Evolutionary conservation across 2,113 vertebrate genomes (phyloP).

Genomic region (Probosciger aterrimus): DNA sequence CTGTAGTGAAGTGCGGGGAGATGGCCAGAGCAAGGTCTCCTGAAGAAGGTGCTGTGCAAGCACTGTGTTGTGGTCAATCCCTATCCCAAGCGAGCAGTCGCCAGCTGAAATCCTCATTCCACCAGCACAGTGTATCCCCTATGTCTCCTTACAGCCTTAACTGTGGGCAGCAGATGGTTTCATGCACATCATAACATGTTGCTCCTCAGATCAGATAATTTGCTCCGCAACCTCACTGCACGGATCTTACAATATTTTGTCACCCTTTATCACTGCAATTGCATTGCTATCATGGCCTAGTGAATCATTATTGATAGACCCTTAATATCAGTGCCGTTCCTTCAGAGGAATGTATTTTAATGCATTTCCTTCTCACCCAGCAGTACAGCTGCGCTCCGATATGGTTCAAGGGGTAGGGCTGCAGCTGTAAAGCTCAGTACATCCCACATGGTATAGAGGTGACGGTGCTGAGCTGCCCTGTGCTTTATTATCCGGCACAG

Average conservation of each 20-base stretch:
- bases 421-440: background rate
- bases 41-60: background rate
- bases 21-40: background rate
- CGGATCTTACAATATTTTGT: conserved; percentile 38
- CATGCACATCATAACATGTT: background rate
- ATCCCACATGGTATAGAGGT: background rate
- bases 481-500: background rate
- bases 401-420: background rate
- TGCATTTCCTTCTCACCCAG: background rate
- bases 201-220: conserved; percentile 16
- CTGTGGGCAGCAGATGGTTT: conserved; percentile 10
- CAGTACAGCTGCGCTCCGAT: background rate
- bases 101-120: background rate
- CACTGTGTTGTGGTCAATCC: background rate
- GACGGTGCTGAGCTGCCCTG: background rate
- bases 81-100: background rate
- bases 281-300: conserved; percentile 18
- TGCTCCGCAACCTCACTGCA: conserved; percentile 3
- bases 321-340: conserved; percentile 28
- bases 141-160: background rate
- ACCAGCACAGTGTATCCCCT: background rate
- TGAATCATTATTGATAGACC: conserved; percentile 57
- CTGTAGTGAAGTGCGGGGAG: background rate
- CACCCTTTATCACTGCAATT: conserved; percentile 52
- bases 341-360: background rate